Conservation (phyloP, 2,113 vertebrate species). For the Urocitellus parryii region DNA sequence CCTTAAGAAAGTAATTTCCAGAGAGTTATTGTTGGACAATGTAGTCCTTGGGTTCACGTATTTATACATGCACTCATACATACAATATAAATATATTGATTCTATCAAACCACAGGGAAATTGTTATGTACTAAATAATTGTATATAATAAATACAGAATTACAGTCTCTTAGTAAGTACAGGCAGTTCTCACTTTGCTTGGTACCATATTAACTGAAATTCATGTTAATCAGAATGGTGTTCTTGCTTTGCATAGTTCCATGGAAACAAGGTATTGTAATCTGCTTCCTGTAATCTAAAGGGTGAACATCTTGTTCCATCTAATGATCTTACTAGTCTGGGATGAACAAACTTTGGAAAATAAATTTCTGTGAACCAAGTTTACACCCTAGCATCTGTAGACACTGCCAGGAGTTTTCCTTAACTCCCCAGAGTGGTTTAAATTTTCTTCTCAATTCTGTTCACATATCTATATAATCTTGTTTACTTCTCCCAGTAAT, state of each 20-base stretch:
- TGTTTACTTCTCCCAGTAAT: neutral
- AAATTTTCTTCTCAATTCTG: neutral
- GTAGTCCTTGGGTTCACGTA: neutral
- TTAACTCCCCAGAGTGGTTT: neutral
- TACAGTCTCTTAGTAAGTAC: neutral
- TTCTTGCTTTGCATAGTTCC: neutral
- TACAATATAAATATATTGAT: neutral
- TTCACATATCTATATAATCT: neutral
- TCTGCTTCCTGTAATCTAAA: neutral
- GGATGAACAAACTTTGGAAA: neutral
- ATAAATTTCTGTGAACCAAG: neutral
- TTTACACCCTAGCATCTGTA: neutral
- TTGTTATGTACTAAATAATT: neutral
- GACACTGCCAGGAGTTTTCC: neutral
- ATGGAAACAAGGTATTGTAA: neutral
- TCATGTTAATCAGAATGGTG: neutral
- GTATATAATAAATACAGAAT: neutral
- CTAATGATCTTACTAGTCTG: neutral
- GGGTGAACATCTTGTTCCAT: neutral
- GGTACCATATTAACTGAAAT: neutral
- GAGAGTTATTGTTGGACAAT: neutral
- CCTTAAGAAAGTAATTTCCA: conserved; percentile 55
- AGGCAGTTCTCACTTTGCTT: neutral
- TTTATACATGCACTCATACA: neutral
- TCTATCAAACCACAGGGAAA: neutral